Base-by-base conservation (phyloP, 2,113 vertebrate genomes). In the Pelvicachromis taeniatus region DNA sequence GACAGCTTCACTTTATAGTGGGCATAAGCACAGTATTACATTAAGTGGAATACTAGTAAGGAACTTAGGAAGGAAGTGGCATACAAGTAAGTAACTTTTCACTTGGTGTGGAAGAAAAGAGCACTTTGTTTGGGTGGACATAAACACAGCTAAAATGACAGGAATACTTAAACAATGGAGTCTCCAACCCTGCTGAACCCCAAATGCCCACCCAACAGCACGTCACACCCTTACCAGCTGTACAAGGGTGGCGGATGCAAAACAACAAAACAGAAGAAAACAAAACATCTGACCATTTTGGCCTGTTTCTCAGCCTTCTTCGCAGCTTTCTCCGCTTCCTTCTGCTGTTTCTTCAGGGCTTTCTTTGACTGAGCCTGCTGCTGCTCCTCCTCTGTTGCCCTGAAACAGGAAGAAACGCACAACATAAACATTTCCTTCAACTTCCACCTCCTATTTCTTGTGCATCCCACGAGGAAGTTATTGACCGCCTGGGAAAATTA, bases 401-500 rank as follows among this genome's bases (percentile, higher is more conserved):
- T 96, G 92, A 53, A 90, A 83, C 94, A 97, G 96, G 96, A 97
- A 97, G 92, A 95, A 84, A 84, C 78, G 84, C 90, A 96, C 92
- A 96, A 95, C 95, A 95, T 92, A 96, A 96, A 96, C 97, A 96
- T 93, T 96, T 93, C 95, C 97, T 95, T 96, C 93, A 94, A 95
- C 94, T 97, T 97, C 94, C 95, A 96, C 89, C 94, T 84, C 94
- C 94, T 96, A 96, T 96, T 97, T 96, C 94, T 96, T 95, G 68
- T 26, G 73, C 86, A 81, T 88, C 95, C 91, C 95, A 94, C 1
- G 80, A 96, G 97, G 97, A 97, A 97, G 96, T 96, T 96, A 96
- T 97, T 93, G 92, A 95, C 96, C 93, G 96, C 96, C 96, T 97
- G 97, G 96, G 96, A 97, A 97, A 97, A 98, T 96, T 95, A 78